Conservation (phyloP, 2,113 vertebrate species). For the Hippocampus barbouri region DNA sequence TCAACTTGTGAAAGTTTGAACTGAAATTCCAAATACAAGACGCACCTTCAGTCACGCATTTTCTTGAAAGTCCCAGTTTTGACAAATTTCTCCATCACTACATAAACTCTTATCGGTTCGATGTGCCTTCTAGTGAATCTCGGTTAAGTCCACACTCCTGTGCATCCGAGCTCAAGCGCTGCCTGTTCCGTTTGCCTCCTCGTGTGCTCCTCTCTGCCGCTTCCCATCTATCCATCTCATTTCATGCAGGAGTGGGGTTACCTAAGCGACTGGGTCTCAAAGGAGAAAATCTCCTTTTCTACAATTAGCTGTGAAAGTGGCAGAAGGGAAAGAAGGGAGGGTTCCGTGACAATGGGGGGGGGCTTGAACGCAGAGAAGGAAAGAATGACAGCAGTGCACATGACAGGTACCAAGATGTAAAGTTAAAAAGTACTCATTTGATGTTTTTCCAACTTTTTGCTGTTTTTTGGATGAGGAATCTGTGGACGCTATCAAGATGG, state of each 20-base stretch:
- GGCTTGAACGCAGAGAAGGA: slow-evolving; percentile 32
- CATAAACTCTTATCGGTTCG: slow-evolving; percentile 13
- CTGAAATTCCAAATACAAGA: slow-evolving; percentile 31
- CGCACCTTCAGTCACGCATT: slow-evolving; percentile 9
- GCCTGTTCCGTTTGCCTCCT: slow-evolving; percentile 54
- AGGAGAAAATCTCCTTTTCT: slow-evolving; percentile 76
- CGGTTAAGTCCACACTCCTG: slow-evolving; percentile 21
- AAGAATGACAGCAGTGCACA: slow-evolving; percentile 42
- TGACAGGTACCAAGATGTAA: slow-evolving; percentile 53
- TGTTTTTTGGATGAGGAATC: background rate
- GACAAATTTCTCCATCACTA: slow-evolving; percentile 10
- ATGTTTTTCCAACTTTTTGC: background rate
- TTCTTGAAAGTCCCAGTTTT: slow-evolving; percentile 33
- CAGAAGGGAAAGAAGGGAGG: slow-evolving; percentile 55
- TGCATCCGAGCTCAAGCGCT: slow-evolving; percentile 56
- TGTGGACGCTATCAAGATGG: background rate
- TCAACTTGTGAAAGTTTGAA: background rate
- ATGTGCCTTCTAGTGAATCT: slow-evolving; percentile 17
- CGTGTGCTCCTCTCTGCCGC: slow-evolving; percentile 49
- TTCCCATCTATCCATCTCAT: slow-evolving; percentile 72
- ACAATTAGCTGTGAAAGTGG: slow-evolving; percentile 76
- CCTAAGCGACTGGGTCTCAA: slow-evolving; percentile 77
- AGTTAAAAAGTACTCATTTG: slow-evolving; percentile 20
- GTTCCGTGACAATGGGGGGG: slow-evolving; percentile 24
- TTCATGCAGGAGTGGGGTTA: slow-evolving; percentile 79